phyloP scores from a whole-genome alignment of 2,113 vertebrate species.

The Lipotes vexillifer region DNA sequence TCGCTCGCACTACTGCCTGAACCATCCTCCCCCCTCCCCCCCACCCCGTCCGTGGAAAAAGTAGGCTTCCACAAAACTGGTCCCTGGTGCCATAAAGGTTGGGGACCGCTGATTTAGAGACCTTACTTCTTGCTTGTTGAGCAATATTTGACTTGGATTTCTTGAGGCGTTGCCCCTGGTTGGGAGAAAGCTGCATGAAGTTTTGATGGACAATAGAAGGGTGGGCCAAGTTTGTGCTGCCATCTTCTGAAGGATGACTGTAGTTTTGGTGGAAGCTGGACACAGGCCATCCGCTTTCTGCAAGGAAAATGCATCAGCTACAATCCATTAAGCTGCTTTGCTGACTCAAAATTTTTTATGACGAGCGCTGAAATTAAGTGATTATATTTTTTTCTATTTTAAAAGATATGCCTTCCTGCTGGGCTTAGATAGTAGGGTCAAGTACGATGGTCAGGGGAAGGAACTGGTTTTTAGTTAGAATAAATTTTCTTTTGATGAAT shows the following conservation, averaged over 20 bases:
- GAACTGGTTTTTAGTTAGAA: constrained; percentile 33
- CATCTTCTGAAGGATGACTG: neutral
- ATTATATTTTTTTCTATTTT: constrained; percentile 21
- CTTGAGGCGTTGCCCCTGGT: neutral
- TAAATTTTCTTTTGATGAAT: neutral
- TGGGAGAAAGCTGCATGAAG: neutral
- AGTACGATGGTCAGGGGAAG: neutral
- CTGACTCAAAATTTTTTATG: constrained; percentile 28
- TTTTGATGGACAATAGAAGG: neutral
- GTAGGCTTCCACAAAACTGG: no score
- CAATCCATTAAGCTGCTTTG: constrained; percentile 15
- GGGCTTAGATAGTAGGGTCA: neutral
- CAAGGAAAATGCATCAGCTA: constrained; percentile 26
- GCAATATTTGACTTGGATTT: neutral
- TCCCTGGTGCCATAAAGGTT: no score
- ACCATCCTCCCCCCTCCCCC: no score
- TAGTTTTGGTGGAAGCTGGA: constrained; percentile 21
- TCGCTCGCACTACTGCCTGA: no score
- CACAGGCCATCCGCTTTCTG: neutral
- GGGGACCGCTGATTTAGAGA: neutral
- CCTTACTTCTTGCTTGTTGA: neutral
- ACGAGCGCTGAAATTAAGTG: constrained; percentile 44
- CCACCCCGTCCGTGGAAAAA: no score
- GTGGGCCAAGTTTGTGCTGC: neutral
- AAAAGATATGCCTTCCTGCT: neutral